phyloP scores from a whole-genome alignment of 2,888 invertebrate genomes.

The Dicycla oo region DNA sequence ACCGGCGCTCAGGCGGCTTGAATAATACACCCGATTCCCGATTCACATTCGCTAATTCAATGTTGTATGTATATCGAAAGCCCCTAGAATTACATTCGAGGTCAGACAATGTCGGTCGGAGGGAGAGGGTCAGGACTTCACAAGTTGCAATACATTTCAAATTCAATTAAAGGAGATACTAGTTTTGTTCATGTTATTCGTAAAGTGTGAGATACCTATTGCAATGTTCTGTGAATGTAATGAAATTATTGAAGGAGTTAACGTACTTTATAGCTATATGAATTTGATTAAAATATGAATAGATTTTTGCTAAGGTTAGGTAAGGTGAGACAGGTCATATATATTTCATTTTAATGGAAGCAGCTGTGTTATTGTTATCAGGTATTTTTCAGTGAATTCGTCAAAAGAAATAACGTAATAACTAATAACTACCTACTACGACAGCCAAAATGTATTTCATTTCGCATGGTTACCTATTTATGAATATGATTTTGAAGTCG shows the following conservation, averaged over 20 bases:
- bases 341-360: background rate
- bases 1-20: slow-evolving; percentile 42
- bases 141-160: slow-evolving; percentile 10
- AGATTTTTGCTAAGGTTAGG: background rate
- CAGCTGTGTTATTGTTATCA: background rate
- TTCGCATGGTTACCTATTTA: background rate
- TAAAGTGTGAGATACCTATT: slow-evolving; percentile 6
- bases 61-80: slow-evolving; percentile 57
- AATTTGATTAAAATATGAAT: background rate
- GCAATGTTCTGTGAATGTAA: slow-evolving; percentile 11
- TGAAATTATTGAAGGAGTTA: slow-evolving; percentile 3
- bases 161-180: slow-evolving; percentile 7
- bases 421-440: background rate
- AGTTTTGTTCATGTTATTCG: slow-evolving; percentile 17
- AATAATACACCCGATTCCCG: slow-evolving; percentile 48
- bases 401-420: background rate
- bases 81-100: slow-evolving; percentile 21
- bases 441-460: background rate
- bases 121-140: background rate
- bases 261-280: slow-evolving; percentile 8
- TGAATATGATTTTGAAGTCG: too few relatives aligned
- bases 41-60: slow-evolving; percentile 60
- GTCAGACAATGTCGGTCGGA: slow-evolving; percentile 30
- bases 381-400: background rate
- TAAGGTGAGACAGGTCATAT: slow-evolving; percentile 2